These are phyloP conservation scores for Caenorhabditis virilis DNA, from an alignment of 2,888 invertebrate species.

Conservation along the genomic window DNA sequence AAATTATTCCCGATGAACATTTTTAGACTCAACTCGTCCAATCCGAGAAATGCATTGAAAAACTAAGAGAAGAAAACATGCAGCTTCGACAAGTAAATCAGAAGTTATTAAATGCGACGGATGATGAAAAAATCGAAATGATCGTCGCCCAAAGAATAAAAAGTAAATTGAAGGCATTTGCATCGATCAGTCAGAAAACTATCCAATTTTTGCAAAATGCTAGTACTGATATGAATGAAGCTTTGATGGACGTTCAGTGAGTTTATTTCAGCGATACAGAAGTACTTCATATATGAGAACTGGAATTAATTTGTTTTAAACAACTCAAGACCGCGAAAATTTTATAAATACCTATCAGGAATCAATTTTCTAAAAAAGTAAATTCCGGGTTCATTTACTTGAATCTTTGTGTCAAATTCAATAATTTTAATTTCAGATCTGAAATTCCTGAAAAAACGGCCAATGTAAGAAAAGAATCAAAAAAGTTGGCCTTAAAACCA, in stretches of 20 bases:
- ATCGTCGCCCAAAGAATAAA: slow-evolving; percentile 21
- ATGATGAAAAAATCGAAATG: slow-evolving; percentile 14
- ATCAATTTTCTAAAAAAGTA: no score
- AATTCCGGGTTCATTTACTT: no score
- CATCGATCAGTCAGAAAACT: background rate
- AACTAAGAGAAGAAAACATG: slow-evolving; percentile 22
- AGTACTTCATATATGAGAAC: no score
- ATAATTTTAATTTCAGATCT: background rate
- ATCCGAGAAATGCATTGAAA: slow-evolving; percentile 17
- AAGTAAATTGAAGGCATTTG: background rate
- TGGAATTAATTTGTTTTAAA: no score
- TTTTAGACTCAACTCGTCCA: slow-evolving; percentile 12
- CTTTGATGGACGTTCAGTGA: slow-evolving; percentile 2
- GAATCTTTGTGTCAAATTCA: background rate
- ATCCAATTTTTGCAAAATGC: slow-evolving; percentile 4
- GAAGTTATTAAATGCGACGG: slow-evolving; percentile 7
- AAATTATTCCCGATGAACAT: no score
- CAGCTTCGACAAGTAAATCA: slow-evolving; percentile 21
- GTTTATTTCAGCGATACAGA: background rate
- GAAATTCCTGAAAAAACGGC: background rate
- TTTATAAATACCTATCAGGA: no score
- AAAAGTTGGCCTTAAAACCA: background rate
- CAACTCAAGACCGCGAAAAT: no score
- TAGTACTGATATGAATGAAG: slow-evolving; percentile 3
- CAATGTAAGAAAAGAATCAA: background rate